Evolutionary conservation across 2,888 invertebrate genomes (phyloP).

Genomic region (Lochmaea capreae): DNA sequence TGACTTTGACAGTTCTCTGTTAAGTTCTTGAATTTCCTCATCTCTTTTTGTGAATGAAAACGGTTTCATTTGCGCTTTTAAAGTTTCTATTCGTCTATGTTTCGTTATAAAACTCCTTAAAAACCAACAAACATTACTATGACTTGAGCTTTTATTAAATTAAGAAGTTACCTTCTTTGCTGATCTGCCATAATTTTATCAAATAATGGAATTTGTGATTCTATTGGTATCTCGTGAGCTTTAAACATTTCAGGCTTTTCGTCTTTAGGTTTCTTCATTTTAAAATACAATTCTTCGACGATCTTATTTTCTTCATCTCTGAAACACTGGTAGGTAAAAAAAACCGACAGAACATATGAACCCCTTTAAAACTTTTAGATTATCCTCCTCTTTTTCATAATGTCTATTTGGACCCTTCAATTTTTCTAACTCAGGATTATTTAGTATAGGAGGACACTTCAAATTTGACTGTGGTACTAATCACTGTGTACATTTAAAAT

Average conservation of each 20-base stretch:
- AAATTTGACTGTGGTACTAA: too few species aligned
- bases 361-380: too few species aligned
- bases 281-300: constrained; percentile 65
- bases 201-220: constrained; percentile 77
- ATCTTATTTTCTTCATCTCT: constrained; percentile 76
- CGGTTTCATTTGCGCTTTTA: constrained; percentile 75
- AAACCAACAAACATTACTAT: constrained; percentile 31
- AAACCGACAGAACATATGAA: too few species aligned
- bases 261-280: constrained; percentile 62
- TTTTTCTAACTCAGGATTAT: too few species aligned
- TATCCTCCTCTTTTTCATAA: too few species aligned
- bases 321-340: constrained; percentile 45
- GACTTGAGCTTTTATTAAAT: background rate
- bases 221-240: constrained; percentile 75
- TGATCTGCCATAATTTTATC: constrained; percentile 79
- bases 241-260: constrained; percentile 68
- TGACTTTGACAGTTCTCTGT: constrained; percentile 61
- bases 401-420: too few species aligned
- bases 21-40: constrained; percentile 67
- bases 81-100: constrained; percentile 71
- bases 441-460: too few species aligned
- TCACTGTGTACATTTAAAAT: too few species aligned
- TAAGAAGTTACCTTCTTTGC: constrained; percentile 71
- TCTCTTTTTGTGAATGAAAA: constrained; percentile 74
- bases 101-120: constrained; percentile 71